Base-by-base conservation (phyloP, 2,888 invertebrate genomes). In the Rhorus exstirpatorius region DNA sequence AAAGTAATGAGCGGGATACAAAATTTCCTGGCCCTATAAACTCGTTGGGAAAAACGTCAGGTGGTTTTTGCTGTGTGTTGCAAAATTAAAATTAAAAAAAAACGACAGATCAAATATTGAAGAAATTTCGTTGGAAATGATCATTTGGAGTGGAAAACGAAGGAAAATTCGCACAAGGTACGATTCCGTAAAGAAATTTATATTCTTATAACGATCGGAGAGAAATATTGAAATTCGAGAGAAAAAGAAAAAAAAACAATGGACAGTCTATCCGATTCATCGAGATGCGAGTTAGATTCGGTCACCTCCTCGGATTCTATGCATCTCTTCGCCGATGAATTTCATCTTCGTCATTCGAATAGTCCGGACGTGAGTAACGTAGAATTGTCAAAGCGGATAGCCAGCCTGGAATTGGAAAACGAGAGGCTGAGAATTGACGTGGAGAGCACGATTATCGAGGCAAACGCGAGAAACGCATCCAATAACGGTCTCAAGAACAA, bases 401-500 rank as follows among this genome's bases (percentile, higher is more conserved):
- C 88, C 1, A 72, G 81, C 7, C 63, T 91, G 14, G 91, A 91
- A 78, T 74, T 90, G 61, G 90, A 90, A 46, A 91, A 91, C 35
- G 90, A 90, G 21, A 81, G 89, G n/a, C 83, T 91, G 8, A 74
- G 87, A 51, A 79, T 88, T 0, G 90, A 91, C 44, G 70, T 90
- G 35, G 91, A 90, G 68, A 89, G 88, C 68, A 61, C 65, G 21
- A 87, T 86, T 8, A 84, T 91, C 21, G 91, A 91, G 61, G 75
- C 91, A n/a, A 87, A 88, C 41, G 89, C 89, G 2, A 89, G 87
- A 79, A 88, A 88, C 26, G 89, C 90, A 24, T 87, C 90, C 2
- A 91, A 91, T 79, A 87, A 88, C 49, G 89, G 87, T 24, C 85
- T 91, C 1, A 91, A 91, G 51, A 86, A 86, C 65, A 91, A 90